Evolutionary conservation across 2,797 vertebrate species (phyloP), one percentile per base, ranked within the genome.

Genomic region (Eremophila alpestris): DNA sequence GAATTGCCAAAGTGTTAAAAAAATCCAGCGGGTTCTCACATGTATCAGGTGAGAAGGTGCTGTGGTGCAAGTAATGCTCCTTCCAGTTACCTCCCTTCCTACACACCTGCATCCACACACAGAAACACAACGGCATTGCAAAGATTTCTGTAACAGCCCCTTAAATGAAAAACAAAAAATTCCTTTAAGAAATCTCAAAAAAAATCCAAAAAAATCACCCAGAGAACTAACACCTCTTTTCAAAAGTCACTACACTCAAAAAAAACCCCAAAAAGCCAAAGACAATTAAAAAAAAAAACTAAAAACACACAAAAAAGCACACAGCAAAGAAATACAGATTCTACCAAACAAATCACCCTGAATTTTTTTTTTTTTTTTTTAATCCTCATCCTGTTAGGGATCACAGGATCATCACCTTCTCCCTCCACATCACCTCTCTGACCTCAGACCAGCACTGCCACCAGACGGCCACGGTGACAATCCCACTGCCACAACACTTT

Each of bases 1-100:
- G n/a, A 13, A 38, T 13, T 55, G 49, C 8, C 21, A 16, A 12
- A 43, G 4, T 11, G 5, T 5, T 17, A 36, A 8, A 17, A 21
- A 3, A 18, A 21, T 3, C 34, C 9, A 2, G 23, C 0, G 4
- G 11, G 26, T 24, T 64, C 48, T 29, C 48, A 14, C 30, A 2
- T 0, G 1, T 1, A 2, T 11, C 16, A 6, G 60, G 10, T 6
- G 10, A 10, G 11, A 12, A 6, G 21, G 5, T 16, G 8, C 40
- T 38, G 40, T 2, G 4, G 27, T 8, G 10, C 26, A 19, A 15
- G 16, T 2, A 4, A 13, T 32, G 22, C n/a, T 65, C 51, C 40
- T 38, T 5, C 17, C 40, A n/a, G 59, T 4, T 4, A 9, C 26
- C 40, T 54, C 49, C 49, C 26, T 7, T 24, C 49, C 49, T 10